Base-by-base conservation (phyloP, 2,113 vertebrate species). In the Myotis lucifugus region DNA sequence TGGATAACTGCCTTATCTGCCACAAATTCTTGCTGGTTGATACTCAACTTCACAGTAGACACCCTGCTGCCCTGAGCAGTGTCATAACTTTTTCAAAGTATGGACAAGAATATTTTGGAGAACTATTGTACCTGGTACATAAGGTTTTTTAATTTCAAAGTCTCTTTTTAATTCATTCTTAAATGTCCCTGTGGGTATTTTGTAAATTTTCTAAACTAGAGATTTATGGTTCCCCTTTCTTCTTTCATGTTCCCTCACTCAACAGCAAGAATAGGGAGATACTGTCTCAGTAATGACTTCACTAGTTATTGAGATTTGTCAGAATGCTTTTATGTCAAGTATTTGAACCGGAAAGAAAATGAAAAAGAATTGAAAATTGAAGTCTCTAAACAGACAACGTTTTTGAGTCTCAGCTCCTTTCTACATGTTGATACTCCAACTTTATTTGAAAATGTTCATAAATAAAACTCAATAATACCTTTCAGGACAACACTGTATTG, bases 381-480 rank as follows among this genome's bases (percentile, higher is more conserved):
- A 50, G 18, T 88, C 32, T 66, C 25, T 70, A 85, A 23, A 54
- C 5, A 89, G 70, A 73, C 6, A 40, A 46, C 18, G 54, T 67
- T 66, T 93, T 86, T 92, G 37, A 82, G 54, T 88, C 70, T 77
- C 3, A 86, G 37, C 5, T 88, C 23, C 66, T 46, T 94, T 74
- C n/a, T 93, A 9, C 12, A 70, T 90, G 46, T 81, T 70, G 67
- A 91, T 77, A 94, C 9, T 46, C 21, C 73, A 48, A 67, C 3
- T 92, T 83, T 85, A 87, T 23, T 73, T 94, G 37, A 69, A 83
- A 94, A 74, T 15, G 78, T 48, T 67, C 82, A 77, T 19, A 79
- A 23, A 23, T 81, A 37, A 74, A 61, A 84, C 9, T 81, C 8
- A 79, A 25, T 54, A 92, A 34, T 85, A 66, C 2, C n/a, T 90